Percentiles rank a stretch among this genome's conserved stretches.
These are phyloP conservation scores for Bothrops jararaca DNA, from an alignment of 2,113 vertebrate genomes.

Conservation along the genomic window DNA sequence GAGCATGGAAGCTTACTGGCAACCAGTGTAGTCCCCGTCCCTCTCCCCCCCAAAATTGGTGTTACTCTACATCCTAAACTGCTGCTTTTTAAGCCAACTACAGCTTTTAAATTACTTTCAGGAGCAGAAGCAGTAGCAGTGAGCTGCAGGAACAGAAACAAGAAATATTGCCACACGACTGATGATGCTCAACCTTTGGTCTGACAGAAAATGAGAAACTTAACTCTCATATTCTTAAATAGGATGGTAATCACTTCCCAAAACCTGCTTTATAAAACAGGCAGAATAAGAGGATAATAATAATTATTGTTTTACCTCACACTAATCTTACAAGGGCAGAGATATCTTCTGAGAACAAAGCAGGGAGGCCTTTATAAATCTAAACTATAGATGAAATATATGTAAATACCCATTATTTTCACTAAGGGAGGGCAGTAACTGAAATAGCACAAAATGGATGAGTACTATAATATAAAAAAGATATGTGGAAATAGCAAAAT, in stretches of 20 bases:
- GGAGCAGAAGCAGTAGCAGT: background rate
- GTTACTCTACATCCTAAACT: background rate
- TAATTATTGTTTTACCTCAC: background rate
- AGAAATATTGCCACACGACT: background rate
- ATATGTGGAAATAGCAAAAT: background rate
- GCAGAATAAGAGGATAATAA: background rate
- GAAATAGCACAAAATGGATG: background rate
- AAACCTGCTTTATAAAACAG: background rate
- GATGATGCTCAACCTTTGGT: background rate
- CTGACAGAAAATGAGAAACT: background rate
- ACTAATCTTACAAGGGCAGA: background rate
- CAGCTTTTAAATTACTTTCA: background rate
- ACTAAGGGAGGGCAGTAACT: background rate
- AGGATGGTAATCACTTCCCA: background rate
- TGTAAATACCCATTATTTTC: background rate
- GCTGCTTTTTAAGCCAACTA: background rate
- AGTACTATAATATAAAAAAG: background rate
- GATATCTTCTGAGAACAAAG: background rate
- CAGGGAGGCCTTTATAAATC: background rate
- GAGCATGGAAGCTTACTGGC: rapidly evolving
- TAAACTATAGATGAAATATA: background rate
- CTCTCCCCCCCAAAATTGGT: background rate
- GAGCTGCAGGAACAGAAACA: background rate
- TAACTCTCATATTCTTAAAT: background rate
- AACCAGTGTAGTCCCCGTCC: background rate